phyloP scores from a whole-genome alignment of 2,113 vertebrate species.

The Saccopteryx bilineata region DNA sequence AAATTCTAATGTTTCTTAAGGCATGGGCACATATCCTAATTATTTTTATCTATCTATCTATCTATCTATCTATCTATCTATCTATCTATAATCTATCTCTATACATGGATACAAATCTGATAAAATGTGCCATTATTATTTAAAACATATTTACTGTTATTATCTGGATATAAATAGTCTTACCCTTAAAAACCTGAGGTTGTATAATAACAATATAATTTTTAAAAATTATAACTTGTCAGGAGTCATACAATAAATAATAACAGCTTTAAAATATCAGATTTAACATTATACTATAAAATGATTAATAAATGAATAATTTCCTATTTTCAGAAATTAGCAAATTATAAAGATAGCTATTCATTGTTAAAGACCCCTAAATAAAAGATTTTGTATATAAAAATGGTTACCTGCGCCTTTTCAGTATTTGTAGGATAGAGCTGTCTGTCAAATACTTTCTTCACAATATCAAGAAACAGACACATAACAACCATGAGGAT shows the following conservation, averaged over 20 bases:
- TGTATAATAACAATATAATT: slow-evolving; percentile 15
- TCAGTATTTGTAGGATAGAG: slow-evolving; percentile 95
- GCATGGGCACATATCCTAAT: background rate
- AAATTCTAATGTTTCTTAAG: slow-evolving; percentile 56
- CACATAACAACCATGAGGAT: slow-evolving; percentile 96
- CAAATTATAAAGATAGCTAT: slow-evolving; percentile 13
- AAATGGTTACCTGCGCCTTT: slow-evolving; percentile 94
- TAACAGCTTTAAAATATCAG: slow-evolving; percentile 36
- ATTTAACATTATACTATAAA: slow-evolving; percentile 45
- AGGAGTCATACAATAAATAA: slow-evolving; percentile 25
- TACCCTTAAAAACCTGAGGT: slow-evolving; percentile 4
- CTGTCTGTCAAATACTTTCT: slow-evolving; percentile 97
- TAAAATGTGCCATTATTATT: background rate
- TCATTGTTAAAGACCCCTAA: slow-evolving; percentile 13
- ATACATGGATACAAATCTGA: background rate
- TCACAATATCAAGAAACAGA: slow-evolving; percentile 95
- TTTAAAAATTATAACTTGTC: slow-evolving; percentile 33
- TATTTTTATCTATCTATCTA: background rate
- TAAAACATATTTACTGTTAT: slow-evolving; percentile 31
- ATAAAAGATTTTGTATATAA: slow-evolving; percentile 49
- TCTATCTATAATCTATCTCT: too few relatives aligned
- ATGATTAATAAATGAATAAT: slow-evolving; percentile 51
- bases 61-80: too few relatives aligned
- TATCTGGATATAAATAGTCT: background rate
- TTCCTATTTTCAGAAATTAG: slow-evolving; percentile 38